These are phyloP conservation scores for Campoletis sonorensis DNA, from an alignment of 1,140 invertebrate species.

Conservation along the genomic window DNA sequence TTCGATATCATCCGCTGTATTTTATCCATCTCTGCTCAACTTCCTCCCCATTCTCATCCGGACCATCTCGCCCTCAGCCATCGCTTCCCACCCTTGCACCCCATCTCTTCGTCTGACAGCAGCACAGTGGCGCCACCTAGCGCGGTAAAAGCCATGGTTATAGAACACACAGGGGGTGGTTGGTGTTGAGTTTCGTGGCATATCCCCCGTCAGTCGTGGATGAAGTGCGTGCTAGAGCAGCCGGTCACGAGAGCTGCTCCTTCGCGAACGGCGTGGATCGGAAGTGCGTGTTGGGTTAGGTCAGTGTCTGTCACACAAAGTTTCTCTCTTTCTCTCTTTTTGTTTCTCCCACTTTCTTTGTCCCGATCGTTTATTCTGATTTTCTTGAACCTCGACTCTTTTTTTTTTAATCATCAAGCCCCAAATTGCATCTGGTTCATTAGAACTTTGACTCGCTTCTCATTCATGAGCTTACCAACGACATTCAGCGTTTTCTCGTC, in stretches of 20 bases:
- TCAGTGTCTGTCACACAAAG: constrained; percentile 56
- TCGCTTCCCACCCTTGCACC: constrained; percentile 24
- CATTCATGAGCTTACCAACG: too few relatives aligned
- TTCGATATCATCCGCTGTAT: background rate
- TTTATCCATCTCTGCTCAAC: background rate
- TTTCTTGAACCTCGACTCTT: background rate
- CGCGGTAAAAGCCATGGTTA: constrained; percentile 41
- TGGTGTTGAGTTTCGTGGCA: constrained; percentile 40
- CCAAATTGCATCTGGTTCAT: too few relatives aligned
- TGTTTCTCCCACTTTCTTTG: background rate
- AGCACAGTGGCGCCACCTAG: constrained; percentile 63
- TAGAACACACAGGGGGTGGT: constrained; percentile 24
- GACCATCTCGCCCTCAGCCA: constrained; percentile 12
- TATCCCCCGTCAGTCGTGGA: constrained; percentile 70
- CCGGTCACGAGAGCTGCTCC: constrained; percentile 65
- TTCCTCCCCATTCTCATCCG: background rate
- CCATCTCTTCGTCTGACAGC: constrained; percentile 47
- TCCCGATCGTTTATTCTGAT: too few relatives aligned
- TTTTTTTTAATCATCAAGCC: background rate
- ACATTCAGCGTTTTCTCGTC: too few relatives aligned
- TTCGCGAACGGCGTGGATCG: constrained; percentile 64
- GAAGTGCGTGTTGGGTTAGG: constrained; percentile 66
- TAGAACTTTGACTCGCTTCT: too few relatives aligned
- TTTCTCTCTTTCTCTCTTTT: constrained; percentile 25
- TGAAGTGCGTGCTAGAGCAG: constrained; percentile 75